Conservation (phyloP, 2,797 vertebrate species). For the Scomberomorus guttatus region DNA sequence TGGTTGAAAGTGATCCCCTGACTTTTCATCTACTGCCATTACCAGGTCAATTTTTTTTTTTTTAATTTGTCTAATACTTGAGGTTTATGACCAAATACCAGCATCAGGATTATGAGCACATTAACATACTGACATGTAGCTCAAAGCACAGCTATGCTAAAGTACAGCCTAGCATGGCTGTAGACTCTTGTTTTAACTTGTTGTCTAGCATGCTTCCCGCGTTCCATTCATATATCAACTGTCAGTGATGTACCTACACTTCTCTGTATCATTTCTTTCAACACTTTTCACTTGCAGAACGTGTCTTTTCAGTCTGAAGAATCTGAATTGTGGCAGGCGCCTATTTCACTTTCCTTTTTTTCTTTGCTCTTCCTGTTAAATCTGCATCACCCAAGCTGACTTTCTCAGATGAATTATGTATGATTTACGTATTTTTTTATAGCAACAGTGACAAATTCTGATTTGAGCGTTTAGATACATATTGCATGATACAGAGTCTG, state of each 20-base stretch:
- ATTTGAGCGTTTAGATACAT: not conserved
- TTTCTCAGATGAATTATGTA: not conserved
- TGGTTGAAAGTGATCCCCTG: not conserved
- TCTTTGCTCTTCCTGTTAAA: constrained; percentile 2
- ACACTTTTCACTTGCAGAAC: not conserved
- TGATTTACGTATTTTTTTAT: not conserved
- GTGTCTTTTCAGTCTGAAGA: not conserved
- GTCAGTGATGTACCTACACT: not conserved
- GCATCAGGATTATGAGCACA: no score
- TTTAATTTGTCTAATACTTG: not conserved
- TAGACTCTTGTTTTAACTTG: no score
- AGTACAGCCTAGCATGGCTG: no score
- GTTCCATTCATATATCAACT: not conserved
- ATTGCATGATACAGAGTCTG: not conserved
- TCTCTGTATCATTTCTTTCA: not conserved
- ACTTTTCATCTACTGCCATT: no score
- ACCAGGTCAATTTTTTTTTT: not conserved
- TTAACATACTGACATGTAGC: no score
- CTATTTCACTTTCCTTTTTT: not conserved
- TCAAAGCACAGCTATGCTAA: no score
- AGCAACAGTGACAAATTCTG: not conserved
- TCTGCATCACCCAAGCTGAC: not conserved
- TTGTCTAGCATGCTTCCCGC: not conserved
- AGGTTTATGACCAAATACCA: no score
- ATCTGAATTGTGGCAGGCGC: not conserved